Evolutionary conservation across 2,888 invertebrate species (phyloP).

Genomic region (Busseola fusca): DNA sequence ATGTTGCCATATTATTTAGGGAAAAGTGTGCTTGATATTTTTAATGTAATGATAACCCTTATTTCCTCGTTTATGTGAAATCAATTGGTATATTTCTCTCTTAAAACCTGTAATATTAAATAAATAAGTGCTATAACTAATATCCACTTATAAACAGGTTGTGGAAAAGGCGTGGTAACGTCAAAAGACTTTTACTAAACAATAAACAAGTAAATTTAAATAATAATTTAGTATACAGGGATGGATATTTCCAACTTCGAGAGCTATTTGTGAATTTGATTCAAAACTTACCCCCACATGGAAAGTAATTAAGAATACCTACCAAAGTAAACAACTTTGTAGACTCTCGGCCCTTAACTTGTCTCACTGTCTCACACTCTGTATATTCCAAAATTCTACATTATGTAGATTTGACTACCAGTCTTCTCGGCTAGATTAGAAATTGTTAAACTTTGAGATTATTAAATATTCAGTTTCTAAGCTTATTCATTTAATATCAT

Average conservation of each 20-base stretch:
- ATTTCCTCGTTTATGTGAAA: slow-evolving; percentile 31
- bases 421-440: background rate
- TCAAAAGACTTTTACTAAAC: slow-evolving; percentile 46
- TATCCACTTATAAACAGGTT: slow-evolving; percentile 45
- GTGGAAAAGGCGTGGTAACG: slow-evolving; percentile 43
- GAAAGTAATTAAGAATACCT: slow-evolving; percentile 5
- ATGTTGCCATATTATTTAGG: slow-evolving; percentile 55
- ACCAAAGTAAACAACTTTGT: slow-evolving; percentile 2
- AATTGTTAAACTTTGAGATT: slow-evolving; percentile 17
- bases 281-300: slow-evolving; percentile 9
- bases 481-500: slow-evolving; percentile 12
- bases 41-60: slow-evolving; percentile 17
- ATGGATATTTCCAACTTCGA: slow-evolving; percentile 18
- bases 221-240: slow-evolving; percentile 32
- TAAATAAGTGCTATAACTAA: slow-evolving; percentile 19
- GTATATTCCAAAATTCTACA: slow-evolving; percentile 11
- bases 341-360: background rate
- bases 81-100: slow-evolving; percentile 18
- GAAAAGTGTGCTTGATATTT: slow-evolving; percentile 44
- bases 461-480: slow-evolving; percentile 16
- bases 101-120: slow-evolving; percentile 17
- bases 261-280: slow-evolving; percentile 30
- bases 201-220: slow-evolving; percentile 37
- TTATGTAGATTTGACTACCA: slow-evolving; percentile 10
- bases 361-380: slow-evolving; percentile 18